Conservation (phyloP, 2,797 vertebrate genomes). For the Rhodeus uyekii region DNA sequence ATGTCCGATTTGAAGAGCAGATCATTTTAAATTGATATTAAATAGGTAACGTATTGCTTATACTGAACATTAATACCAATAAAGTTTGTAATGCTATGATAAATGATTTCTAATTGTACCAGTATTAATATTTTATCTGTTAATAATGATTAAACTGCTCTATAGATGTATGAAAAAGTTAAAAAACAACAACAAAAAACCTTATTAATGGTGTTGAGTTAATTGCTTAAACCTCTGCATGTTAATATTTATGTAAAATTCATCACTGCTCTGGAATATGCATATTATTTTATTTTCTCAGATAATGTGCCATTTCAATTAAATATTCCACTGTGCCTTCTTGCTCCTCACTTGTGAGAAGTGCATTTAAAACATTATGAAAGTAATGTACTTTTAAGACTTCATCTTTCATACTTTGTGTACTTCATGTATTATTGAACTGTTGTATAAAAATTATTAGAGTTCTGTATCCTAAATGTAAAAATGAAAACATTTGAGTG, state of each 20-base stretch:
- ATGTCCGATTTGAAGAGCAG: not conserved
- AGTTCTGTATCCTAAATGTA: not conserved
- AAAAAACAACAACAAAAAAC: not conserved
- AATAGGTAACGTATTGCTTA: not conserved
- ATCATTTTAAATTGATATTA: not conserved
- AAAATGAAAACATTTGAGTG: not conserved
- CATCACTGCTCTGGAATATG: constrained; percentile 57
- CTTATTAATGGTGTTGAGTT: constrained; percentile 57
- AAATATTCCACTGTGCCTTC: constrained; percentile 74
- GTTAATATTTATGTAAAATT: constrained; percentile 56
- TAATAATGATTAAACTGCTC: constrained; percentile 17
- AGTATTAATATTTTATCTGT: not conserved
- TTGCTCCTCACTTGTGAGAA: constrained; percentile 57
- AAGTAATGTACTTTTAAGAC: not conserved
- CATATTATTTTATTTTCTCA: constrained; percentile 21
- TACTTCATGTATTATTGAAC: not conserved
- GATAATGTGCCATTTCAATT: constrained; percentile 73
- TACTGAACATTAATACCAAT: constrained; percentile 8
- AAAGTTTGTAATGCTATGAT: constrained; percentile 3
- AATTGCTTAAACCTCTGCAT: constrained; percentile 66
- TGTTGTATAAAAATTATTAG: not conserved
- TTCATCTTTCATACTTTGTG: not conserved
- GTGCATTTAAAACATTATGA: not conserved
- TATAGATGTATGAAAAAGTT: constrained; percentile 33
- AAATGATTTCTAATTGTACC: not conserved